Percentiles rank a stretch among this genome's conserved stretches.
phyloP scores from a whole-genome alignment of 92 coral and sea anemone species.

The Zoanthus sansibaricus region DNA sequence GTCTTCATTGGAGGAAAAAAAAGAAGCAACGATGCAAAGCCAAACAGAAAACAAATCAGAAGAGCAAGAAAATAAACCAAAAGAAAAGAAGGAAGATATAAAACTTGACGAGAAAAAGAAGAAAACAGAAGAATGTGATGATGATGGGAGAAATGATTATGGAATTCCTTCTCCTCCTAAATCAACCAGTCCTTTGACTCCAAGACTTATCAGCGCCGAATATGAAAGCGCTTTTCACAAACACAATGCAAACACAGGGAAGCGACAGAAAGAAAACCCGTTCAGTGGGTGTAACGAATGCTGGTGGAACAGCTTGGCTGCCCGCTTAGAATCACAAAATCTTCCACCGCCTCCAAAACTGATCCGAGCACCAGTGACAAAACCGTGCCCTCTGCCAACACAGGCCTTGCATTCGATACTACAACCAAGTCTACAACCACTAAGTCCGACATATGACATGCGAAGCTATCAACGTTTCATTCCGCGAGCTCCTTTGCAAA shows the following conservation, averaged over 20 bases:
- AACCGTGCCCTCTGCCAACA: conserved; percentile 29
- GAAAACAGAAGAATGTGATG: background rate
- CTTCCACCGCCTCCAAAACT: conserved; percentile 92
- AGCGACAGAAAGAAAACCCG: conserved; percentile 19
- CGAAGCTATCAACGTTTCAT: conserved; percentile 30
- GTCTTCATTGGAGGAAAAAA: background rate
- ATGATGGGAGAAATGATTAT: conserved; percentile 7
- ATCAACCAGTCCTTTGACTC: conserved; percentile 30
- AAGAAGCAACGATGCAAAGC: background rate
- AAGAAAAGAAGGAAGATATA: background rate
- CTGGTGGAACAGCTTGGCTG: conserved; percentile 74
- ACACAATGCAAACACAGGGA: conserved; percentile 25
- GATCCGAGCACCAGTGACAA: conserved; percentile 66
- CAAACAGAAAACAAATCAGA: background rate
- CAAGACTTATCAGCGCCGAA: background rate
- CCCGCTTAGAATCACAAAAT: conserved; percentile 63
- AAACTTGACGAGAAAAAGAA: background rate
- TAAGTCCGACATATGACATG: conserved; percentile 5
- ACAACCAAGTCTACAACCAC: conserved; percentile 26
- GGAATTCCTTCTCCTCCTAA: conserved; percentile 38
- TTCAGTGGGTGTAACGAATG: conserved; percentile 60
- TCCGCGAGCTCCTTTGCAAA: conserved; percentile 31
- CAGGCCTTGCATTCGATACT: conserved; percentile 26
- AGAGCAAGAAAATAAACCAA: conserved; percentile 1
- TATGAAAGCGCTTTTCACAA: conserved; percentile 43